Evolutionary conservation across 2,888 invertebrate genomes (phyloP).

Genomic region (Parnassius apollo): DNA sequence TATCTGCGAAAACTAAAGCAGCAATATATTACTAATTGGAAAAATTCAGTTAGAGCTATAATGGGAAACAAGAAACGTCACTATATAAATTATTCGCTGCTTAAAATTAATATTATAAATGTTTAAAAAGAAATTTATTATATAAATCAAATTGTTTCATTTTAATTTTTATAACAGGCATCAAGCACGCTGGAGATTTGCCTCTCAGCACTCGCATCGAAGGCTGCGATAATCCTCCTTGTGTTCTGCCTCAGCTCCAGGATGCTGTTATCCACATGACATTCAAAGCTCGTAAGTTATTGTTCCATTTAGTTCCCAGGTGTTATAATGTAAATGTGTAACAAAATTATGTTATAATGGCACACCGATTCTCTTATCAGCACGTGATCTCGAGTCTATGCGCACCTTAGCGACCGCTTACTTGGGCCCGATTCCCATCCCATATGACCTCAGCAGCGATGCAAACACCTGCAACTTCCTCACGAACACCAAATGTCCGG

Average conservation of each 20-base stretch:
- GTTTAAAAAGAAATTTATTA: too few species aligned
- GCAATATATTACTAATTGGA: too few species aligned
- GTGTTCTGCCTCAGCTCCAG: constrained; percentile 34
- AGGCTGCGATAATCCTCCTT: constrained; percentile 35
- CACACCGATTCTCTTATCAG: constrained; percentile 34
- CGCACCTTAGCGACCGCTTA: constrained; percentile 43
- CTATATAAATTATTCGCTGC: too few species aligned
- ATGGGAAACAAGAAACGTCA: too few species aligned
- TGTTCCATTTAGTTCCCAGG: neutral
- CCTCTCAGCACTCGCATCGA: constrained; percentile 34
- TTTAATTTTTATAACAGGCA: constrained; percentile 23
- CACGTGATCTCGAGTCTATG: constrained; percentile 40
- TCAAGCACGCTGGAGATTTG: constrained; percentile 24
- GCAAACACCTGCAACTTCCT: constrained; percentile 50
- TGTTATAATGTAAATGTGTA: neutral
- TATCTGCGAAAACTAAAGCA: too few species aligned
- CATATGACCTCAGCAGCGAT: constrained; percentile 39
- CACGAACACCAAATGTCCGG: constrained; percentile 48
- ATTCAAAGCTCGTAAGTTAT: constrained; percentile 38
- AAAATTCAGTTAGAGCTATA: too few species aligned
- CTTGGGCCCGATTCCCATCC: constrained; percentile 32
- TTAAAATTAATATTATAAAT: too few species aligned
- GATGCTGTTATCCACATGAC: constrained; percentile 34
- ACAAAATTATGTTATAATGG: neutral
- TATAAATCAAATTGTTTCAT: too few species aligned